A percentile compares a stretch with the other conserved stretches of the same genome.
Conservation (phyloP, 2,888 invertebrate genomes). For the Nyleta sp. region DNA sequence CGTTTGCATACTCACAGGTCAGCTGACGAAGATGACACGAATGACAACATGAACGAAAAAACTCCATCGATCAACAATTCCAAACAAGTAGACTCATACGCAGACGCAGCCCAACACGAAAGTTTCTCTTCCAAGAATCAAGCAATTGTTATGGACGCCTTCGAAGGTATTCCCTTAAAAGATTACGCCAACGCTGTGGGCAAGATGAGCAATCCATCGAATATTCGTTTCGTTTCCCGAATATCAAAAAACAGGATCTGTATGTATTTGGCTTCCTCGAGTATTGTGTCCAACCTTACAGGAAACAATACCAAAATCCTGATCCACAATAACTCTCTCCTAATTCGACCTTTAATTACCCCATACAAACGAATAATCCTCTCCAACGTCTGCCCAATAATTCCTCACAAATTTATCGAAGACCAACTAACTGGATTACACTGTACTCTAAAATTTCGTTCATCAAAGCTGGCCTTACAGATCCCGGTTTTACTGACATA, state of each 20-base stretch:
- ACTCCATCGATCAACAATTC: no score
- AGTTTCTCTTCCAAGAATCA: no score
- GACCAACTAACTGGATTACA: background rate
- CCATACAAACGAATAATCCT: constrained; percentile 50
- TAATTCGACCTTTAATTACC: constrained; percentile 48
- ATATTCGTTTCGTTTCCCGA: background rate
- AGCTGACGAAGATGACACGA: no score
- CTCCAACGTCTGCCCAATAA: constrained; percentile 65
- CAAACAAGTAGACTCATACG: no score
- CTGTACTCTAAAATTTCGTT: background rate
- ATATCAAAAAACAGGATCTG: constrained; percentile 35
- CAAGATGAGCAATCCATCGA: no score
- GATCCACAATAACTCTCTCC: constrained; percentile 2
- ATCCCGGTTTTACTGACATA: constrained; percentile 8
- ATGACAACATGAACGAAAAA: no score
- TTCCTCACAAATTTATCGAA: constrained; percentile 25
- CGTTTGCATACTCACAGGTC: no score
- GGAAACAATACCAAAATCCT: constrained; percentile 28
- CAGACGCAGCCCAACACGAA: no score
- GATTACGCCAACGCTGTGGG: no score
- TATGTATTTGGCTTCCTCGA: constrained; percentile 28
- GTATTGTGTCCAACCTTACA: constrained; percentile 22
- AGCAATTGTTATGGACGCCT: no score
- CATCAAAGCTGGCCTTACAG: constrained; percentile 8
- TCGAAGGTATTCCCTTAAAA: no score